These are phyloP conservation scores for Bombylius major DNA, from an alignment of 2,888 invertebrate genomes.

Conservation along the genomic window DNA sequence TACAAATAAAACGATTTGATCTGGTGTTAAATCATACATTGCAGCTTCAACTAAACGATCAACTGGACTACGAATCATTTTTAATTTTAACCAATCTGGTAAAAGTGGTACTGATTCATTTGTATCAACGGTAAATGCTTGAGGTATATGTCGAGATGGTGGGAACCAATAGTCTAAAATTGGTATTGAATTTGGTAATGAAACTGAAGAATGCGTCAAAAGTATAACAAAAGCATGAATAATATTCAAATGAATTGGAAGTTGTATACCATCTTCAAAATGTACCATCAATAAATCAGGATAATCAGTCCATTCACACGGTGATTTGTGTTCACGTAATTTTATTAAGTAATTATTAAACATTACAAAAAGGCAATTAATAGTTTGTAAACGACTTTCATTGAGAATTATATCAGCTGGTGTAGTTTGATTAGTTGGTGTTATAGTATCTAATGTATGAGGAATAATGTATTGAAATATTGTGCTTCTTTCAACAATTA, in stretches of 20 bases:
- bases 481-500: slow-evolving; percentile 81
- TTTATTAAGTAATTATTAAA: slow-evolving; percentile 64
- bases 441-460: slow-evolving; percentile 25
- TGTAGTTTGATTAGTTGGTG: slow-evolving; percentile 13
- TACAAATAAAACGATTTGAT: slow-evolving; percentile 82
- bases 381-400: slow-evolving; percentile 41
- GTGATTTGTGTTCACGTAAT: slow-evolving; percentile 37
- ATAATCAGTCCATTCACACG: slow-evolving; percentile 34
- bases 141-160: slow-evolving; percentile 54
- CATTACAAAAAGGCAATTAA: slow-evolving; percentile 58
- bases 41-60: slow-evolving; percentile 74
- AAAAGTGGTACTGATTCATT: slow-evolving; percentile 77
- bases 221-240: slow-evolving; percentile 77
- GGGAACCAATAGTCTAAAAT: slow-evolving; percentile 84
- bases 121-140: slow-evolving; percentile 65
- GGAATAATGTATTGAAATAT: slow-evolving; percentile 72
- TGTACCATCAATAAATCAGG: slow-evolving; percentile 36
- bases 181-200: slow-evolving; percentile 31
- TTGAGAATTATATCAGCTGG: slow-evolving; percentile 21
- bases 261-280: slow-evolving; percentile 33
- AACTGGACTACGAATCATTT: slow-evolving; percentile 79
- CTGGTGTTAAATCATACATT: slow-evolving; percentile 70
- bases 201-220: slow-evolving; percentile 52
- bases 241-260: slow-evolving; percentile 37
- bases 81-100: slow-evolving; percentile 86